phyloP scores from a whole-genome alignment of 2,888 invertebrate genomes.

The Amphipoea lucens region DNA sequence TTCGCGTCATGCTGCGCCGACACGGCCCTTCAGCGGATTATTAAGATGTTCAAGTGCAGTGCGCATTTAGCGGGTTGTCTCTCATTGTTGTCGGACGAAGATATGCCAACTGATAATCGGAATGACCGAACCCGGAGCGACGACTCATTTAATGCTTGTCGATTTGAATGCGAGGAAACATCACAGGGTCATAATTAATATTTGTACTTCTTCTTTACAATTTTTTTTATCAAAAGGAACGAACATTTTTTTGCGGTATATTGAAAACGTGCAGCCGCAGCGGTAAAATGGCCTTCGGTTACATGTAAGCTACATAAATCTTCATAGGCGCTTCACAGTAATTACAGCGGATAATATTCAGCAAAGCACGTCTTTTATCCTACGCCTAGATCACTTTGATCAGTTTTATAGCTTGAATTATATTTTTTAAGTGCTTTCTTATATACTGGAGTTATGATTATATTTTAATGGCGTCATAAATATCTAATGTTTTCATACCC shows the following conservation, averaged over 20 bases:
- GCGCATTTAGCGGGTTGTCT: slow-evolving; percentile 82
- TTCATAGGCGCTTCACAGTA: slow-evolving; percentile 30
- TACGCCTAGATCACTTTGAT: slow-evolving; percentile 38
- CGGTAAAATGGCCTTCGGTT: background rate
- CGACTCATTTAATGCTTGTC: slow-evolving; percentile 89
- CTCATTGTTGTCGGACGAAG: slow-evolving; percentile 80
- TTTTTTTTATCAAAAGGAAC: slow-evolving; percentile 31
- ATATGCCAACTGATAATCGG: slow-evolving; percentile 85
- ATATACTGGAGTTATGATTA: slow-evolving; percentile 56
- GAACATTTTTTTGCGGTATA: slow-evolving; percentile 19
- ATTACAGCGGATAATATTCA: slow-evolving; percentile 32
- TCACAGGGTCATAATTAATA: slow-evolving; percentile 68
- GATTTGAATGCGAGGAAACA: slow-evolving; percentile 75
- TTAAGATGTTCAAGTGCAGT: slow-evolving; percentile 85
- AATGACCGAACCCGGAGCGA: slow-evolving; percentile 78
- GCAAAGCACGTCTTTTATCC: slow-evolving; percentile 45
- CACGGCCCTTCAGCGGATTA: slow-evolving; percentile 84
- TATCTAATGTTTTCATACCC: slow-evolving; percentile 72
- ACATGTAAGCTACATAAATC: slow-evolving; percentile 30
- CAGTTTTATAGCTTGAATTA: slow-evolving; percentile 54
- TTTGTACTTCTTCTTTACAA: slow-evolving; percentile 58
- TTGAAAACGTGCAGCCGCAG: slow-evolving; percentile 23
- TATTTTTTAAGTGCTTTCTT: slow-evolving; percentile 47
- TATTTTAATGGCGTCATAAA: slow-evolving; percentile 68
- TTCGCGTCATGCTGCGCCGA: slow-evolving; percentile 87